These are phyloP conservation scores for Ceuthmochares aereus DNA, from an alignment of 2,113 vertebrate species.

Conservation along the genomic window DNA sequence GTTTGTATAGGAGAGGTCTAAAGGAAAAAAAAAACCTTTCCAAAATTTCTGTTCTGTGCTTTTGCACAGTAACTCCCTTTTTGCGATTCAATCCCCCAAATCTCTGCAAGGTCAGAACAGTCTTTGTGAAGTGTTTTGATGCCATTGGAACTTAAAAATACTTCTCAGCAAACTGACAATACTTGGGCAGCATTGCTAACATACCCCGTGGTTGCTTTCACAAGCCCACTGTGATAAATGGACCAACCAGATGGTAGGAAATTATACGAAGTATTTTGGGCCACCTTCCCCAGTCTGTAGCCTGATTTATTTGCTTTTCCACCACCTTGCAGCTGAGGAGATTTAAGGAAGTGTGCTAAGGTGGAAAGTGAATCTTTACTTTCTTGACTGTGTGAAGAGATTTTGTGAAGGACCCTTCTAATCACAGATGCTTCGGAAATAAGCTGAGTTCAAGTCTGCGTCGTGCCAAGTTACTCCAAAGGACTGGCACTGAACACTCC, in stretches of 20 bases:
- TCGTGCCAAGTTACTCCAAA: neutral
- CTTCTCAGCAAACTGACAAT: neutral
- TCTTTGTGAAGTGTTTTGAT: neutral
- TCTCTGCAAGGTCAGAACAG: neutral
- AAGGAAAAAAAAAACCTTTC: neutral
- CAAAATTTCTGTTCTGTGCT: neutral
- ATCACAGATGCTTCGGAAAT: neutral
- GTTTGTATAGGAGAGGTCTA: neutral
- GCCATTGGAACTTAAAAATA: neutral
- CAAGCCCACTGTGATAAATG: neutral
- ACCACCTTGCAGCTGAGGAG: neutral
- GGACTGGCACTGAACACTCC: neutral
- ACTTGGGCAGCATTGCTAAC: neutral
- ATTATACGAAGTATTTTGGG: neutral
- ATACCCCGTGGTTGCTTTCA: neutral
- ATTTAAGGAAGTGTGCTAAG: neutral
- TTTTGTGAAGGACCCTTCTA: neutral
- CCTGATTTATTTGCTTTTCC: neutral
- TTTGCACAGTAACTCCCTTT: neutral
- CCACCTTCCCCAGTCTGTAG: neutral
- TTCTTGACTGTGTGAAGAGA: neutral
- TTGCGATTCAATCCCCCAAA: neutral
- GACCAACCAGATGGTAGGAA: neutral
- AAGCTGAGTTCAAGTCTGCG: neutral
- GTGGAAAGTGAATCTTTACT: neutral